Evolutionary conservation across 2,888 invertebrate species (phyloP).

Genomic region (Meiosimyza decipiens): DNA sequence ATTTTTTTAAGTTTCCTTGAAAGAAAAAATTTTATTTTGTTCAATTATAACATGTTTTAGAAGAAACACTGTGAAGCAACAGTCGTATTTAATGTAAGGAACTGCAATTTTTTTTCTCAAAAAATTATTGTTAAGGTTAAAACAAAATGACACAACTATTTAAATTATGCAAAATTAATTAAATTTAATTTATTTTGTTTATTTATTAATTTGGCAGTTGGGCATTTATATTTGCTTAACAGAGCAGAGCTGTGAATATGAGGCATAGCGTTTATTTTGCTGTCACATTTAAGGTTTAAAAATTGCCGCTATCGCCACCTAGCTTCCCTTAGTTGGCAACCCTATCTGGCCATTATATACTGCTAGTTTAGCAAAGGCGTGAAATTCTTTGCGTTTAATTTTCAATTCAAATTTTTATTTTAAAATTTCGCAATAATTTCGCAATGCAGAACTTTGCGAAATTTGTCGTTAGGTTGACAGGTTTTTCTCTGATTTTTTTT

Average conservation of each 20-base stretch:
- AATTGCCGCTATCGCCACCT: constrained; percentile 3
- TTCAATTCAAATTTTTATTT: too few relatives aligned
- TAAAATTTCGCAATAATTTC: neutral
- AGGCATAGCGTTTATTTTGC: constrained; percentile 1
- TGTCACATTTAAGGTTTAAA: constrained; percentile 25
- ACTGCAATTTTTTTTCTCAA: too few relatives aligned
- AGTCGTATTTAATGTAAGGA: too few relatives aligned
- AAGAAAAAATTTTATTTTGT: too few relatives aligned
- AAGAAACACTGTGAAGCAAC: too few relatives aligned
- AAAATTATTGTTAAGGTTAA: too few relatives aligned
- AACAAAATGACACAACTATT: too few relatives aligned
- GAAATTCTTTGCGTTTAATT: constrained; percentile 15
- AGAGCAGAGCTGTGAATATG: too few relatives aligned
- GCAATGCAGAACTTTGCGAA: constrained; percentile 20
- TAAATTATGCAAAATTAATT: too few relatives aligned
- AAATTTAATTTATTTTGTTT: neutral
- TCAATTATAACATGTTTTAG: too few relatives aligned
- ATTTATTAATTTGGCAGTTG: neutral
- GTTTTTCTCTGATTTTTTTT: too few relatives aligned
- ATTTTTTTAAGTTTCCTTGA: too few relatives aligned
- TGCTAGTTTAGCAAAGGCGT: constrained; percentile 11
- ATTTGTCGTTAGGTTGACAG: constrained; percentile 14
- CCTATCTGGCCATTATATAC: neutral
- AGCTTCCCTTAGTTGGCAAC: constrained; percentile 5
- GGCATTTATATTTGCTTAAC: neutral